These are phyloP conservation scores for Lepidochrysops patricia DNA, from an alignment of 2,888 invertebrate species.

Conservation along the genomic window DNA sequence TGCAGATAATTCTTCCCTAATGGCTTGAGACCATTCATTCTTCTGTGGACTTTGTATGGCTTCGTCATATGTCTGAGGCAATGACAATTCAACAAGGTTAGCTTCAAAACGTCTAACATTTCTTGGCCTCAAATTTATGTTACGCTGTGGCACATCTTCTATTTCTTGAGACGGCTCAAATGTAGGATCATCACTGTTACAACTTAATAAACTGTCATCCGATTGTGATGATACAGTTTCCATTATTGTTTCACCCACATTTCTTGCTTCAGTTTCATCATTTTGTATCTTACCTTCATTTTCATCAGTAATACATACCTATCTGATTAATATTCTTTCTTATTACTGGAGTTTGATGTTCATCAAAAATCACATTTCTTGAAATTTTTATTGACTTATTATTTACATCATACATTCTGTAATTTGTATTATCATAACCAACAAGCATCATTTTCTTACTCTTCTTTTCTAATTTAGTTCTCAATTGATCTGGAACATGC, in stretches of 20 bases:
- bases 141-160: slow-evolving; percentile 9
- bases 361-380: slow-evolving; percentile 30
- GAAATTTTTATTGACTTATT: slow-evolving; percentile 11
- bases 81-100: slow-evolving; percentile 24
- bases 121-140: slow-evolving; percentile 25
- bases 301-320: slow-evolving; percentile 18
- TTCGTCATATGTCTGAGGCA: slow-evolving; percentile 26
- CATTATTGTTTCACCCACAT: not conserved
- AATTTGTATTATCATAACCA: slow-evolving; percentile 23
- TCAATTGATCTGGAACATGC: not conserved
- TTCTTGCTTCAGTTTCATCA: not conserved
- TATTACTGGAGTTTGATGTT: slow-evolving; percentile 18
- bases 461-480: not conserved
- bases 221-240: slow-evolving; percentile 14
- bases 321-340: not conserved
- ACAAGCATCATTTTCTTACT: not conserved
- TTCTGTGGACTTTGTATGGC: slow-evolving; percentile 23
- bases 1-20: not conserved
- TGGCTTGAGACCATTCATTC: slow-evolving; percentile 19
- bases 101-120: slow-evolving; percentile 23
- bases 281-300: slow-evolving; percentile 17
- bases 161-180: slow-evolving; percentile 27
- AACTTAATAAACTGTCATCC: slow-evolving; percentile 8
- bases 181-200: slow-evolving; percentile 18
- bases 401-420: slow-evolving; percentile 13